A percentile compares a stretch with the other conserved stretches of the same genome.
phyloP scores from a whole-genome alignment of 2,113 vertebrate species.

The Symphodus melops region DNA sequence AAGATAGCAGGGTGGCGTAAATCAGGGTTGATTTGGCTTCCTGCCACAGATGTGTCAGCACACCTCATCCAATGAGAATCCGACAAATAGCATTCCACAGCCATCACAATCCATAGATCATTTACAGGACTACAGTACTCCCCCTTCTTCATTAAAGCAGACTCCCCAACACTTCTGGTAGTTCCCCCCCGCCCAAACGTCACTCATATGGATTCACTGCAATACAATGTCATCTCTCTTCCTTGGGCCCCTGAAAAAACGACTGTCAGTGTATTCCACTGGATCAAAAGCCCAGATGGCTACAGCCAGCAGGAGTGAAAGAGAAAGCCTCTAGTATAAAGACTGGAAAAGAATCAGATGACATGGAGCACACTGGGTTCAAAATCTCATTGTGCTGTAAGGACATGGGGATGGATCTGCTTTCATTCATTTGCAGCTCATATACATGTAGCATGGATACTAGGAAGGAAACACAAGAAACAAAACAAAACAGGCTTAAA shows the following conservation, averaged over 20 bases:
- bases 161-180: slow-evolving; percentile 33
- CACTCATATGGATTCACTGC: slow-evolving; percentile 53
- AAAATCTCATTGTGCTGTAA: slow-evolving; percentile 54
- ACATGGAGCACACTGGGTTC: slow-evolving; percentile 43
- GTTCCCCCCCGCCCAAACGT: slow-evolving; percentile 48
- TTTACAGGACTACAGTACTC: slow-evolving; percentile 39
- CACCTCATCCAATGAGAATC: slow-evolving; percentile 50
- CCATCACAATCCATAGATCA: slow-evolving; percentile 61
- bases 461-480: slow-evolving; percentile 1
- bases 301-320: slow-evolving; percentile 57
- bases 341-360: slow-evolving; percentile 52
- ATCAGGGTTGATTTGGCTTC: slow-evolving; percentile 77
- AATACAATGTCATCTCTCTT: slow-evolving; percentile 66
- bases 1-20: slow-evolving; percentile 61
- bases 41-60: slow-evolving; percentile 74
- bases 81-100: slow-evolving; percentile 66
- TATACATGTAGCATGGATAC: slow-evolving; percentile 16
- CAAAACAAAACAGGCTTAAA: too few relatives aligned
- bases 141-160: slow-evolving; percentile 45
- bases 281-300: slow-evolving; percentile 72
- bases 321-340: slow-evolving; percentile 47
- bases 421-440: slow-evolving; percentile 36
- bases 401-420: slow-evolving; percentile 21
- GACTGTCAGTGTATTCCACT: slow-evolving; percentile 59
- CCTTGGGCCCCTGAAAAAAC: slow-evolving; percentile 52